phyloP scores from a whole-genome alignment of 2,797 vertebrate species.

The Clarias platycephalus region DNA sequence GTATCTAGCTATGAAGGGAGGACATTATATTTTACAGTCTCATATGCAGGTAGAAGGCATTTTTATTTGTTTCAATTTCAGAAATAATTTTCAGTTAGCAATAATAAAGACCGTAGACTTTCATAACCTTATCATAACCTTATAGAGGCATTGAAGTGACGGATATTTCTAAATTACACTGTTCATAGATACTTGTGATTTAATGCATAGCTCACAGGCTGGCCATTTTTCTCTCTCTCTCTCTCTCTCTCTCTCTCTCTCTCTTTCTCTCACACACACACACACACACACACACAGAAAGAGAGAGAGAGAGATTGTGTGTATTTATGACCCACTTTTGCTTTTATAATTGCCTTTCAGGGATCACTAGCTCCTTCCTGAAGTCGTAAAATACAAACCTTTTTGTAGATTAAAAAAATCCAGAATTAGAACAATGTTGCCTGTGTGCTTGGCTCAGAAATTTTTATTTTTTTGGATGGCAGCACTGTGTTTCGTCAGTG shows the following conservation, averaged over 20 bases:
- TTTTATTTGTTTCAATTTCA: conserved; percentile 2
- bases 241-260: background rate
- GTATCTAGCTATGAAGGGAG: background rate
- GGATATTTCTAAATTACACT: conserved; percentile 4
- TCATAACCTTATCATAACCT: background rate
- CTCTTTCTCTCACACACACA: conserved; percentile 7
- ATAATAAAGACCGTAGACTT: background rate
- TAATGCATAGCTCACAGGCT: background rate
- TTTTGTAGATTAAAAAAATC: conserved; percentile 22
- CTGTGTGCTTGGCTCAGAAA: background rate
- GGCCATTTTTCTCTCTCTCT: background rate
- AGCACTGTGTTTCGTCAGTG: background rate
- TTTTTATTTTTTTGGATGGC: background rate
- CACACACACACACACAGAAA: background rate
- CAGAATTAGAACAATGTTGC: background rate
- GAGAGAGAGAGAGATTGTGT: background rate
- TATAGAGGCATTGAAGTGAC: background rate
- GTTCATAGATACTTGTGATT: background rate
- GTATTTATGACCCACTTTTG: conserved; percentile 38
- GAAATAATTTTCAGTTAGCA: background rate
- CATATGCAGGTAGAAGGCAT: background rate
- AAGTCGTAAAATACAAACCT: conserved; percentile 18
- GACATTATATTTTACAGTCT: background rate
- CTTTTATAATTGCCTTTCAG: conserved; percentile 34
- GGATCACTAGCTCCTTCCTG: conserved; percentile 1